These are phyloP conservation scores for Aphidius ervi DNA, from an alignment of 1,140 invertebrate genomes.

Conservation along the genomic window DNA sequence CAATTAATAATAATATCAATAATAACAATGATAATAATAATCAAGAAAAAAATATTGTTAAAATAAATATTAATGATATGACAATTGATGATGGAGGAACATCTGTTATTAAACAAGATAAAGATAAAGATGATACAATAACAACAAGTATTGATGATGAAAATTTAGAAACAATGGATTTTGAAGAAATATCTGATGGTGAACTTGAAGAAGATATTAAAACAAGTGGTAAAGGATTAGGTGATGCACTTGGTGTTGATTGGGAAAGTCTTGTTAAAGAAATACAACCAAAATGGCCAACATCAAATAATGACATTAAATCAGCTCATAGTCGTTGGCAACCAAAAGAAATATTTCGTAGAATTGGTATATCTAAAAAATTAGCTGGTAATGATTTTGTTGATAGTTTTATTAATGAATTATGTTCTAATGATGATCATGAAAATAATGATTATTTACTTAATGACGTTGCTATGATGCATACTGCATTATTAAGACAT, in stretches of 20 bases:
- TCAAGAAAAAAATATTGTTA: constrained; percentile 1
- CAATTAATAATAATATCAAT: constrained; percentile 27
- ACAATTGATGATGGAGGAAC: neutral
- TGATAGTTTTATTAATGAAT: constrained; percentile 59
- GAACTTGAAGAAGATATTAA: constrained; percentile 74
- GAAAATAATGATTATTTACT: constrained; percentile 45
- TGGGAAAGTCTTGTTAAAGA: constrained; percentile 84
- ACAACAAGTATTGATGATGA: constrained; percentile 58
- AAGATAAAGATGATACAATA: constrained; percentile 23
- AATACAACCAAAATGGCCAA: constrained; percentile 56
- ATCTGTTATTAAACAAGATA: constrained; percentile 38
- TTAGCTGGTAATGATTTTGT: constrained; percentile 65
- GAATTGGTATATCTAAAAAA: constrained; percentile 68
- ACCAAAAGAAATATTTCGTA: constrained; percentile 64
- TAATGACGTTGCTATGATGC: constrained; percentile 43
- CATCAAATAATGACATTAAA: constrained; percentile 42
- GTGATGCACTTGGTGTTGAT: constrained; percentile 85
- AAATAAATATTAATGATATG: no score
- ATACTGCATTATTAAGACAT: constrained; percentile 39
- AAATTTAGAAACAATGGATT: constrained; percentile 72
- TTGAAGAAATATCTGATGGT: constrained; percentile 86
- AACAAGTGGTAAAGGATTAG: constrained; percentile 64
- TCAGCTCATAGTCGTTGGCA: constrained; percentile 72
- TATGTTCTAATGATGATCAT: constrained; percentile 54
- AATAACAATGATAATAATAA: constrained; percentile 26